phyloP scores from a whole-genome alignment of 1,140 invertebrate species.

The Trachymyrmex cornetzi region DNA sequence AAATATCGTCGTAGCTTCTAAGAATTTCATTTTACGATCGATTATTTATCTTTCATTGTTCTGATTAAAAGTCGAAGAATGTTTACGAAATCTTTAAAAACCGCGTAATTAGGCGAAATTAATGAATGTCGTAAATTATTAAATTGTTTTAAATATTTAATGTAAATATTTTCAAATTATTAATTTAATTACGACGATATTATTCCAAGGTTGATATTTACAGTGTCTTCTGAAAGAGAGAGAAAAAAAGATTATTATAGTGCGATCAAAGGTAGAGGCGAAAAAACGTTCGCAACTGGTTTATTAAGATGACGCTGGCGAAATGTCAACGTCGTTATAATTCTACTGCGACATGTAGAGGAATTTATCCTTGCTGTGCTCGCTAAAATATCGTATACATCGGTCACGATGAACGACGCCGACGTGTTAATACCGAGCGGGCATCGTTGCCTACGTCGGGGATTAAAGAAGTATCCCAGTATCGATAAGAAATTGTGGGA shows the following conservation, averaged over 20 bases:
- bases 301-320: conserved; percentile 41
- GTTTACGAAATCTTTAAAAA: not conserved
- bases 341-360: not conserved
- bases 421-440: conserved; percentile 73
- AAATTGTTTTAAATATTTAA: not conserved
- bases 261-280: not conserved
- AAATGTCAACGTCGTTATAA: conserved; percentile 39
- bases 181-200: not conserved
- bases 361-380: conserved; percentile 28
- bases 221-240: not conserved
- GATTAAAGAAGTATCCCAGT: conserved; percentile 84
- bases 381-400: conserved; percentile 8
- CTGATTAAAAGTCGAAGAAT: not conserved
- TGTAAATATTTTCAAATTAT: not conserved
- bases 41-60: not conserved
- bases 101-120: not conserved
- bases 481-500: conserved; percentile 87
- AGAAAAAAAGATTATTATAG: not conserved
- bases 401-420: conserved; percentile 76
- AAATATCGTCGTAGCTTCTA: not conserved
- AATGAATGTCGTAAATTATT: not conserved
- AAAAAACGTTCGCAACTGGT: conserved; percentile 21
- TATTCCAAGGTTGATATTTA: not conserved
- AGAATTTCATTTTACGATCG: not conserved
- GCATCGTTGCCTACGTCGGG: conserved; percentile 83